Percentiles rank a stretch among this genome's conserved stretches.
Evolutionary conservation across 1,140 invertebrate species (phyloP).

Genomic region (Pseudomyrmex pallidus): DNA sequence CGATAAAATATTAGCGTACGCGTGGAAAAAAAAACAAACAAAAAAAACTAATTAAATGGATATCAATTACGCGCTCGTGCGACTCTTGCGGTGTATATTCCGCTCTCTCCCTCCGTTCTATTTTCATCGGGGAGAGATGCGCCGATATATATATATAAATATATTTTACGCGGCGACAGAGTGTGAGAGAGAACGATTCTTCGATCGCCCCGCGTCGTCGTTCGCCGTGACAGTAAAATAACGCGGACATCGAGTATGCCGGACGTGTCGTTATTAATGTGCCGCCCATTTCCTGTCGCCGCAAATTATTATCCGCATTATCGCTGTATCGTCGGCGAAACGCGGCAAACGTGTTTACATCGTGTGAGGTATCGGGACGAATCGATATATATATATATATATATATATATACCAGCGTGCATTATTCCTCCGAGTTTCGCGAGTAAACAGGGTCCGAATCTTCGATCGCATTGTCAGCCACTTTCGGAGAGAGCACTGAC

Average conservation of each 20-base stretch:
- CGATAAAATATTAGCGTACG: neutral
- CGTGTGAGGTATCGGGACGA: conserved; percentile 44
- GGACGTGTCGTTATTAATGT: conserved; percentile 48
- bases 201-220: conserved; percentile 23
- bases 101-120: neutral
- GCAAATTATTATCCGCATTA: conserved; percentile 53
- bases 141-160: conserved; percentile 8
- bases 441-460: conserved; percentile 52
- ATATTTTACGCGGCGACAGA: neutral
- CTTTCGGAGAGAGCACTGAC: neutral
- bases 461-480: neutral
- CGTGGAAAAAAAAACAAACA: neutral
- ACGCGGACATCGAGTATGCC: conserved; percentile 30
- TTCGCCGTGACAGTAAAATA: conserved; percentile 32
- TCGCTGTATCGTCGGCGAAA: neutral
- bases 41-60: conserved; percentile 36
- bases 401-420: conserved; percentile 44
- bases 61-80: conserved; percentile 27
- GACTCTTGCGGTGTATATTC: conserved; percentile 5
- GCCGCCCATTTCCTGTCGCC: conserved; percentile 14
- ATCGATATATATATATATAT: conserved; percentile 64
- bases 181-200: neutral
- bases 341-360: conserved; percentile 56
- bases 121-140: conserved; percentile 25
- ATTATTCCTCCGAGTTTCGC: neutral